A percentile compares a stretch with the other conserved stretches of the same genome.
Evolutionary conservation across 1,140 invertebrate species (phyloP).

Genomic region (Tigriopus japonicus): DNA sequence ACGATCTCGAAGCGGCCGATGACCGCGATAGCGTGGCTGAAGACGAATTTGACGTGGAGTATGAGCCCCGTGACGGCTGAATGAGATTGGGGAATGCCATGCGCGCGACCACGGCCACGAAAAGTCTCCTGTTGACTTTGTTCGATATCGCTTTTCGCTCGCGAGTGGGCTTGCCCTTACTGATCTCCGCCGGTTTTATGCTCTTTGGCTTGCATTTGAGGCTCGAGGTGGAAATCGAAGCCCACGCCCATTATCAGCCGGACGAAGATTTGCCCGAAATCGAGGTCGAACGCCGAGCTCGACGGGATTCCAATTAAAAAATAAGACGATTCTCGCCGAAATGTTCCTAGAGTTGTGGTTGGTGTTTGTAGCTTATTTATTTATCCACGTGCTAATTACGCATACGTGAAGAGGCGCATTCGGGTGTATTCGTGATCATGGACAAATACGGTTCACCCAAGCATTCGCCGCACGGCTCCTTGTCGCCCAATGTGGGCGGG

Average conservation of each 20-base stretch:
- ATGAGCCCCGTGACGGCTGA: not conserved
- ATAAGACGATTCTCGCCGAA: not conserved
- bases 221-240: not conserved
- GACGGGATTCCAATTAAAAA: not conserved
- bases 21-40: not conserved
- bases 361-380: not conserved
- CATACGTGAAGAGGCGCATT: too few species aligned
- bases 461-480: constrained; percentile 13
- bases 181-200: not conserved
- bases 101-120: too few species aligned
- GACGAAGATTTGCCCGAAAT: not conserved
- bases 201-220: not conserved
- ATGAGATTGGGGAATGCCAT: not conserved
- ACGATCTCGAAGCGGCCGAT: not conserved
- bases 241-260: not conserved
- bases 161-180: not conserved
- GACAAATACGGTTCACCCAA: constrained; percentile 16
- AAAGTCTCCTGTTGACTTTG: not conserved
- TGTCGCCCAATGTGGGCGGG: constrained; percentile 14
- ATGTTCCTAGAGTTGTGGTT: not conserved
- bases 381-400: not conserved
- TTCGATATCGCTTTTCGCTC: not conserved
- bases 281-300: too few species aligned
- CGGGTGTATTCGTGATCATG: constrained; percentile 14
- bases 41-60: not conserved